Percentiles rank a stretch among this genome's conserved stretches.
phyloP scores from a whole-genome alignment of 2,797 vertebrate species.

The Mergus octosetaceus region DNA sequence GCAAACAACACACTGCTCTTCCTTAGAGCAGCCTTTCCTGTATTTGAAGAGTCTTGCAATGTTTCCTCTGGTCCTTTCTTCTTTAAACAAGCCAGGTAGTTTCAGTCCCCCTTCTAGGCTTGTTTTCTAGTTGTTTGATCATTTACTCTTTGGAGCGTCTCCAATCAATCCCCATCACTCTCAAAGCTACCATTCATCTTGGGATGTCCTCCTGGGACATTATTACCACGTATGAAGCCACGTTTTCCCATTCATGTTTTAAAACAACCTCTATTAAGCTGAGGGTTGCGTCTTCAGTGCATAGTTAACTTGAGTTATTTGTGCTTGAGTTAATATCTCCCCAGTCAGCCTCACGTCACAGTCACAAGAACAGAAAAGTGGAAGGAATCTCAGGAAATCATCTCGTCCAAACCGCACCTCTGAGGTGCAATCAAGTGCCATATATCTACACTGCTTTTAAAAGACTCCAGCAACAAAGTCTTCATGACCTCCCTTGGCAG shows the following conservation, averaged over 20 bases:
- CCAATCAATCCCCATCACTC: slow-evolving; percentile 11
- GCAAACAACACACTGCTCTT: background rate
- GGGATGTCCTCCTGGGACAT: slow-evolving; percentile 7
- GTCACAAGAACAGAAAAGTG: background rate
- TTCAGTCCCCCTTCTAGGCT: slow-evolving; percentile 8
- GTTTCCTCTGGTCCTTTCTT: background rate
- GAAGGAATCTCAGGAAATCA: slow-evolving; percentile 5
- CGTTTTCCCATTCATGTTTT: slow-evolving; percentile 15
- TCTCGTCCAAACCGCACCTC: background rate
- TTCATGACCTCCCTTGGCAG: background rate
- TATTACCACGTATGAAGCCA: background rate
- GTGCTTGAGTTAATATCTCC: background rate
- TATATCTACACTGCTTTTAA: background rate
- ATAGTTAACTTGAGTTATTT: slow-evolving; percentile 57
- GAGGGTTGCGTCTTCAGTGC: background rate
- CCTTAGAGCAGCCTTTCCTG: background rate
- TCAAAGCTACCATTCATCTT: slow-evolving; percentile 26
- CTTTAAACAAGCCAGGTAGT: background rate
- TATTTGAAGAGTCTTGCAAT: background rate
- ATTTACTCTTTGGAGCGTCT: slow-evolving; percentile 9
- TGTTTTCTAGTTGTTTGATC: slow-evolving; percentile 14
- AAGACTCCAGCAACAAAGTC: slow-evolving; percentile 2
- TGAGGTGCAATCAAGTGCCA: background rate
- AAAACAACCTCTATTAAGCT: slow-evolving; percentile 28
- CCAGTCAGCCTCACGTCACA: background rate